Evolutionary conservation across 1,140 invertebrate genomes (phyloP).

Genomic region (Oryctes rhinoceros): DNA sequence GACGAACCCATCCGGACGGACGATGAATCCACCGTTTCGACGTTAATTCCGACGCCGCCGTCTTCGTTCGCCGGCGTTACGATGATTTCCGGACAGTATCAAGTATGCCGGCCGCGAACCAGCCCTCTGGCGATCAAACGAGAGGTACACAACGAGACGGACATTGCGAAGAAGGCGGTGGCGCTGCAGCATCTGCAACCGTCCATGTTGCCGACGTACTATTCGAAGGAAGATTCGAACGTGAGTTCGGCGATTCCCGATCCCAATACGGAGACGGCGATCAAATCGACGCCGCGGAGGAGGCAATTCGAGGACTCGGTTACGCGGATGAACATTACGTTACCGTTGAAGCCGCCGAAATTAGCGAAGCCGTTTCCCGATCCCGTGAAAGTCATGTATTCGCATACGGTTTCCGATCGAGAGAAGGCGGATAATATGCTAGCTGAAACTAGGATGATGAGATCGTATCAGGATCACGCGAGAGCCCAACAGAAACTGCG

Average conservation of each 20-base stretch:
- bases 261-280: neutral
- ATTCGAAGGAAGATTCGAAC: constrained; percentile 26
- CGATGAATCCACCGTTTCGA: too few species aligned
- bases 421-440: constrained; percentile 50
- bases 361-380: constrained; percentile 56
- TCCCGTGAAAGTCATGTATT: constrained; percentile 51
- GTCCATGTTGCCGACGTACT: constrained; percentile 40
- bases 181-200: constrained; percentile 39
- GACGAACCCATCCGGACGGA: too few species aligned
- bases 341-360: constrained; percentile 55
- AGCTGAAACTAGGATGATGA: neutral
- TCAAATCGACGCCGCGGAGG: neutral
- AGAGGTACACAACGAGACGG: constrained; percentile 25
- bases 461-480: too few species aligned
- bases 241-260: constrained; percentile 29
- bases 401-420: constrained; percentile 51
- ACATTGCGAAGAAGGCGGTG: constrained; percentile 4
- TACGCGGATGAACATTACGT: constrained; percentile 51
- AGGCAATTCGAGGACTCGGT: constrained; percentile 52
- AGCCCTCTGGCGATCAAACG: constrained; percentile 17
- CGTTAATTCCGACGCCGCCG: too few species aligned
- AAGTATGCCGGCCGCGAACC: constrained; percentile 37
- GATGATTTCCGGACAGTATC: neutral
- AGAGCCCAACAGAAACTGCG: too few species aligned
- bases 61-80: too few species aligned